Conservation (phyloP, 2,888 invertebrate species). For the Nomada fucata region DNA sequence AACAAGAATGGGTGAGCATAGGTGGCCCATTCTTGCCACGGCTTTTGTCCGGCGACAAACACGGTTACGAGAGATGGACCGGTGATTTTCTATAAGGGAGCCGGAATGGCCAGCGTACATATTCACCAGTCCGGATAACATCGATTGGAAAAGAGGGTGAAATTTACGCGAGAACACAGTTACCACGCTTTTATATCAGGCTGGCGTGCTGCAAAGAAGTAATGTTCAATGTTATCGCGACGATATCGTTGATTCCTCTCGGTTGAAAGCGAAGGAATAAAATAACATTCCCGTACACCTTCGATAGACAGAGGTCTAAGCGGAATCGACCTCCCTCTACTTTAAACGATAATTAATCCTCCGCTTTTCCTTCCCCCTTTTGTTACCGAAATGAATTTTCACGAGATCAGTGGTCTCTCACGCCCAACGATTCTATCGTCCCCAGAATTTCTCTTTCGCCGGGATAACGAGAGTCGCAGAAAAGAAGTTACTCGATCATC, state of each 20-base stretch:
- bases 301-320: neutral
- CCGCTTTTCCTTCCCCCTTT: too few relatives aligned
- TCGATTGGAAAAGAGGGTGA: constrained; percentile 28
- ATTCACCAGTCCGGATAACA: constrained; percentile 43
- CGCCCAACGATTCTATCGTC: neutral
- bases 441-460: neutral
- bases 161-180: constrained; percentile 19
- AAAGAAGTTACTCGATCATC: constrained; percentile 24
- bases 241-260: constrained; percentile 15
- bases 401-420: constrained; percentile 1
- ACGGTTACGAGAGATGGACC: constrained; percentile 68
- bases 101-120: constrained; percentile 35
- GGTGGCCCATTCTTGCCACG: constrained; percentile 78
- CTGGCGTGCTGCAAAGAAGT: neutral
- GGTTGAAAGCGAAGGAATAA: constrained; percentile 1
- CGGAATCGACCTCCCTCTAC: too few relatives aligned
- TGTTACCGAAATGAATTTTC: neutral
- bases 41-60: constrained; percentile 74
- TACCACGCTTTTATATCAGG: constrained; percentile 12
- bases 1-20: constrained; percentile 76
- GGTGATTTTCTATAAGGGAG: constrained; percentile 71
- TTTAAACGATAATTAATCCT: too few relatives aligned
- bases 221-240: neutral
- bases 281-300: neutral
- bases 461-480: constrained; percentile 31